Conservation (phyloP, 2,113 vertebrate species). For the Lontra canadensis region DNA sequence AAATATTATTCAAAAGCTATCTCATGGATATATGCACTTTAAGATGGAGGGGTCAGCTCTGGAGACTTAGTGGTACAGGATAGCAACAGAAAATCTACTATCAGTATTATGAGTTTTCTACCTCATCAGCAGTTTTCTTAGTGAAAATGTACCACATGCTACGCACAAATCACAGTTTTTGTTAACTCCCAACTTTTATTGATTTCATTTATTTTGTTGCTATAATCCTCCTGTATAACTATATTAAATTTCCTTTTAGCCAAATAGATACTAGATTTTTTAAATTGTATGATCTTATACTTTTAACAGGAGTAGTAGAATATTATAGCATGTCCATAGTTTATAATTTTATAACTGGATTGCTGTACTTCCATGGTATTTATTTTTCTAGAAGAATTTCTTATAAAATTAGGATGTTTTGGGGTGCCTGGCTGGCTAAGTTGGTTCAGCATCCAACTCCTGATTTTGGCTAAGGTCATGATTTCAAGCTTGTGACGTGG, state of each 20-base stretch:
- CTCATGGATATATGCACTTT: background rate
- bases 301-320: background rate
- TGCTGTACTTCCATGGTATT: background rate
- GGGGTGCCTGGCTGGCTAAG: background rate
- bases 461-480: background rate
- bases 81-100: background rate
- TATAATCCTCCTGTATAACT: background rate
- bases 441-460: background rate
- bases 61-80: background rate
- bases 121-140: background rate
- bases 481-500: background rate
- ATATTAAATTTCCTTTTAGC: slow-evolving; percentile 24
- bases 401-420: background rate
- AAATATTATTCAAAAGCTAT: background rate
- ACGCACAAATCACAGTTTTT: background rate
- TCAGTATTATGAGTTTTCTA: background rate
- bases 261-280: background rate
- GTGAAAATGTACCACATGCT: background rate
- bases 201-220: background rate
- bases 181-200: background rate
- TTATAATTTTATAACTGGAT: slow-evolving; percentile 11
- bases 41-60: background rate
- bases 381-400: slow-evolving; percentile 30
- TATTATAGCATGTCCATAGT: background rate
- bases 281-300: background rate